Conservation (phyloP, 2,113 vertebrate genomes). For the Cygnus buccinator region DNA sequence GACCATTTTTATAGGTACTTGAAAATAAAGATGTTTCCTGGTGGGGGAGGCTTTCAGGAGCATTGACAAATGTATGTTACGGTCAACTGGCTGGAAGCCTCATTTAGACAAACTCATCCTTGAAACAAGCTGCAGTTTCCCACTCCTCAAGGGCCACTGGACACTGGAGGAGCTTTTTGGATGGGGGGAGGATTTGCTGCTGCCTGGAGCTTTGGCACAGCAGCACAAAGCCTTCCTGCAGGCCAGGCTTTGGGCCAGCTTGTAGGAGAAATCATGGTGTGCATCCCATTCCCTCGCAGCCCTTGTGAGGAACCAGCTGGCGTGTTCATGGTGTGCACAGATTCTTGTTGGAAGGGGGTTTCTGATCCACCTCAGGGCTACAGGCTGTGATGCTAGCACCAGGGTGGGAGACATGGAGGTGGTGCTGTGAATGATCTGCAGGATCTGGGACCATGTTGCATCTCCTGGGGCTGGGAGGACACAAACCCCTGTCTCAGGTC, state of each 20-base stretch:
- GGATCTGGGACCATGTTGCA: not conserved
- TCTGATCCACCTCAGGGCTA: not conserved
- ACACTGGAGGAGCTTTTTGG: not conserved
- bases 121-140: not conserved
- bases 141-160: not conserved
- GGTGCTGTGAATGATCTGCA: not conserved
- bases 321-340: accelerated
- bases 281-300: not conserved
- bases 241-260: not conserved
- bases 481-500: not conserved
- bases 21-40: slow-evolving; percentile 26
- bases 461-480: not conserved
- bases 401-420: not conserved
- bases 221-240: not conserved
- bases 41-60: not conserved
- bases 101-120: not conserved
- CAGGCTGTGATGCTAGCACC: not conserved
- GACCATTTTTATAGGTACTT: slow-evolving; percentile 40
- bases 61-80: not conserved
- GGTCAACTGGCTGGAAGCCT: not conserved
- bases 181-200: not conserved
- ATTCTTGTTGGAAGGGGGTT: not conserved
- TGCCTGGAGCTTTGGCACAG: not conserved
- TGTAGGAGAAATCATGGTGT: not conserved
- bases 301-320: not conserved